A percentile compares a stretch with the other conserved stretches of the same genome.
Evolutionary conservation across 2,888 invertebrate genomes (phyloP).

Genomic region (Lymantria monacha): DNA sequence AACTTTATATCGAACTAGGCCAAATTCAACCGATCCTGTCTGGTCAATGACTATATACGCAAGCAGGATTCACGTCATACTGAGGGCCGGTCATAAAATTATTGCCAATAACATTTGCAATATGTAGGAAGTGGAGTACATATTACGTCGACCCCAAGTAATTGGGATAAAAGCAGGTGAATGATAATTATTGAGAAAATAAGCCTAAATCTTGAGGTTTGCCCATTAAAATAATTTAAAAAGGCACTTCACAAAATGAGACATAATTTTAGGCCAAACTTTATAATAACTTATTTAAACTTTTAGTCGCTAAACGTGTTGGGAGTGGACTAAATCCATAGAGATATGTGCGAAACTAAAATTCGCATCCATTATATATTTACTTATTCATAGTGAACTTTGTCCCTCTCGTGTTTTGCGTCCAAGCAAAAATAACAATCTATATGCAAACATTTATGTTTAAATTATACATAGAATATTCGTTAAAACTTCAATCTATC

Average conservation of each 20-base stretch:
- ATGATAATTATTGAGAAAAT: no score
- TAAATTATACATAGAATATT: not conserved
- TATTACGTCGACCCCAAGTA: no score
- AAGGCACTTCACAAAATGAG: not conserved
- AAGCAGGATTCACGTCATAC: no score
- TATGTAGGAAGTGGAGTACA: no score
- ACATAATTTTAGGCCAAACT: not conserved
- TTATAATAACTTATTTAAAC: slow-evolving; percentile 2
- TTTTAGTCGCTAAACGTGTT: not conserved
- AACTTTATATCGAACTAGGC: no score
- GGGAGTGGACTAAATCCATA: not conserved
- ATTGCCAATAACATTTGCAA: no score
- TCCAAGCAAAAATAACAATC: not conserved
- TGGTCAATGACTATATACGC: no score
- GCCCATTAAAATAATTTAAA: not conserved
- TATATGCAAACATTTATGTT: not conserved
- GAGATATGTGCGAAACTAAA: not conserved
- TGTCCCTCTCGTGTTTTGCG: not conserved
- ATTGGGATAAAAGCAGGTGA: no score
- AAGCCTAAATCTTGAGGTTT: not conserved
- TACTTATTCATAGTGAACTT: not conserved
- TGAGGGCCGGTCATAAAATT: no score
- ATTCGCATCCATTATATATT: not conserved
- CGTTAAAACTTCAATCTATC: not conserved
- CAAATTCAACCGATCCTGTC: no score